These are phyloP conservation scores for Ecdyonurus torrentis DNA, from an alignment of 2,888 invertebrate species.

Conservation along the genomic window DNA sequence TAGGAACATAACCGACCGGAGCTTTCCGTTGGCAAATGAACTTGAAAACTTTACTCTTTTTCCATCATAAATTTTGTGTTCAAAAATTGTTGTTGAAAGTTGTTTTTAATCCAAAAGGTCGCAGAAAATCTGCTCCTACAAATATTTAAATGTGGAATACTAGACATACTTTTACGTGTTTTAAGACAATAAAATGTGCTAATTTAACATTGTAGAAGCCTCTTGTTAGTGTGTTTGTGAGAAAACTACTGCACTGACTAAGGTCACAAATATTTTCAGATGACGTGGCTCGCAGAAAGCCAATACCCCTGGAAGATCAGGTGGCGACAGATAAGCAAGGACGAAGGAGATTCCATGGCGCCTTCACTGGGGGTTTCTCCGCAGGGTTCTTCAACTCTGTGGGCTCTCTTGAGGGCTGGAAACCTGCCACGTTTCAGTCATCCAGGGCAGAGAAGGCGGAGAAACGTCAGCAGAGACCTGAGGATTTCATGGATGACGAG, in stretches of 20 bases:
- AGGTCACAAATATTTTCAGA: too few relatives aligned
- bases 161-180: too few relatives aligned
- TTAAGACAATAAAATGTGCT: too few relatives aligned
- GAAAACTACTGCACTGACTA: too few relatives aligned
- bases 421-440: constrained; percentile 79
- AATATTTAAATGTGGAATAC: too few relatives aligned
- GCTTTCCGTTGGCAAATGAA: background rate
- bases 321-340: constrained; percentile 81
- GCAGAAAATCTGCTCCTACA: too few relatives aligned
- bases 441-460: constrained; percentile 54
- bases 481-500: constrained; percentile 98
- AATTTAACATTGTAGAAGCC: too few relatives aligned
- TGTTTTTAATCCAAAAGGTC: too few relatives aligned
- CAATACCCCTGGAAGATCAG: constrained; percentile 68
- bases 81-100: too few relatives aligned
- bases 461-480: constrained; percentile 44
- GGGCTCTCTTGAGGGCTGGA: constrained; percentile 90
- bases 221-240: too few relatives aligned
- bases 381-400: constrained; percentile 97
- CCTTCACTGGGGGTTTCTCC: constrained; percentile 96
- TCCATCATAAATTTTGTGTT: background rate
- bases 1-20: constrained; percentile 1
- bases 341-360: constrained; percentile 87
- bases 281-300: constrained; percentile 61
- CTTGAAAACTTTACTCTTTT: constrained; percentile 2